Evolutionary conservation across 2,113 vertebrate genomes (phyloP).

Genomic region (Amia ocellicauda): DNA sequence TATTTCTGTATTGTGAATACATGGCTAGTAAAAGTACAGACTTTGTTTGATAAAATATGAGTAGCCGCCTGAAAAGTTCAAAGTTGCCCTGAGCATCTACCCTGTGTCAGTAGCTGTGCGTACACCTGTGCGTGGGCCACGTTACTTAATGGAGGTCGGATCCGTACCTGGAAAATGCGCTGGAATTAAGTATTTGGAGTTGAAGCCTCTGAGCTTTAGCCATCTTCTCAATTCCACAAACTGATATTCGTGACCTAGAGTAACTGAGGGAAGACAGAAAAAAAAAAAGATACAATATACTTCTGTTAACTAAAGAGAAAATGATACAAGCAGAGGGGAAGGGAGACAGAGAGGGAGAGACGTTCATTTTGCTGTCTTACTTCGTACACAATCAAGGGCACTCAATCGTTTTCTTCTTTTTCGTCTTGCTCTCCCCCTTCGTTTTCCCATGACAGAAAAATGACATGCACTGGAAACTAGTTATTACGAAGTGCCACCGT

Average conservation of each 20-base stretch:
- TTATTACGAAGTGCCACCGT: neutral
- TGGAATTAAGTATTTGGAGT: conserved; percentile 64
- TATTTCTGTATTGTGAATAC: too few species aligned
- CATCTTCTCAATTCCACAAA: conserved; percentile 79
- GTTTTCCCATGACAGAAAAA: neutral
- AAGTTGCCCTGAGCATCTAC: too few species aligned
- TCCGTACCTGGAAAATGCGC: conserved; percentile 75
- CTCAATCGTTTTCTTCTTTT: neutral
- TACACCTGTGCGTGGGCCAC: too few species aligned
- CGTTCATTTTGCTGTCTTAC: neutral
- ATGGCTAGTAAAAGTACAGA: too few species aligned
- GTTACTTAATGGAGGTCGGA: too few species aligned
- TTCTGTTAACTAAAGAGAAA: conserved; percentile 60
- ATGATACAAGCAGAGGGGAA: neutral
- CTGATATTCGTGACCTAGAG: conserved; percentile 61
- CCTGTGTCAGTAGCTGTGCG: too few species aligned
- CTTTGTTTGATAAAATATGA: too few species aligned
- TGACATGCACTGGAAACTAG: neutral
- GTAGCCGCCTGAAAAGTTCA: too few species aligned
- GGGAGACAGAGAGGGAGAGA: neutral
- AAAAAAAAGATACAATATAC: too few species aligned
- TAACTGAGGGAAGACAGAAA: conserved; percentile 20
- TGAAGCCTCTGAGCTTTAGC: conserved; percentile 78
- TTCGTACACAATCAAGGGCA: too few species aligned
- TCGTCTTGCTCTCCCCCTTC: neutral